Conservation (phyloP, 2,113 vertebrate genomes). For the Benitochromis conjunctus region DNA sequence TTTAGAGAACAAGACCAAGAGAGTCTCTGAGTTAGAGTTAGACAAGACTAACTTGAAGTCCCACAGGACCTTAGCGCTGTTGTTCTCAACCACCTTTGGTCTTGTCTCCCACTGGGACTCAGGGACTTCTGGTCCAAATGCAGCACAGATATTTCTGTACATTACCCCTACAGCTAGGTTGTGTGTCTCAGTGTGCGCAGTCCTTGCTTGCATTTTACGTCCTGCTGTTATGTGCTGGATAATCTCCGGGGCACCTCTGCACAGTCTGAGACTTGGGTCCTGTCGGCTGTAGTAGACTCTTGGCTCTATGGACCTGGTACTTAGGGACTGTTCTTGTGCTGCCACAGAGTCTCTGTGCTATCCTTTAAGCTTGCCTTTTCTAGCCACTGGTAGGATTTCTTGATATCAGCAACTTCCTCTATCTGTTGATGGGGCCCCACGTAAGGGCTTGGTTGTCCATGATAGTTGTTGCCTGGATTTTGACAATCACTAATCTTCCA, state of each 20-base stretch:
- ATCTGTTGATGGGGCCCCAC: background rate
- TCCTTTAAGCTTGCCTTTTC: background rate
- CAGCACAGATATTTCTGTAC: background rate
- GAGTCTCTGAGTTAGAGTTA: no score
- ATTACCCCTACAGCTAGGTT: background rate
- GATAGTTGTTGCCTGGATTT: background rate
- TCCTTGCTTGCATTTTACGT: background rate
- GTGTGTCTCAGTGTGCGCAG: background rate
- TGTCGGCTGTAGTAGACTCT: background rate
- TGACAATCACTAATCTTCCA: background rate
- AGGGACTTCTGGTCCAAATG: background rate
- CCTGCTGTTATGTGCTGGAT: background rate
- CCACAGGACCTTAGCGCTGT: background rate
- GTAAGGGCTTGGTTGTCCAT: background rate
- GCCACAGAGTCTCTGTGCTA: background rate
- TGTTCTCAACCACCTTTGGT: background rate
- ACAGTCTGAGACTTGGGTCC: background rate
- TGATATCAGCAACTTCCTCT: background rate
- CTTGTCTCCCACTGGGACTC: background rate
- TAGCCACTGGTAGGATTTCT: background rate
- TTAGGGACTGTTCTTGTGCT: background rate
- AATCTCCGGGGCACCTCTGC: background rate
- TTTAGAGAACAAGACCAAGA: no score
- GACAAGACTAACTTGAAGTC: background rate
- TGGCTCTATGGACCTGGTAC: background rate